Conservation (phyloP, 2,113 vertebrate genomes). For the Notechis scutatus region DNA sequence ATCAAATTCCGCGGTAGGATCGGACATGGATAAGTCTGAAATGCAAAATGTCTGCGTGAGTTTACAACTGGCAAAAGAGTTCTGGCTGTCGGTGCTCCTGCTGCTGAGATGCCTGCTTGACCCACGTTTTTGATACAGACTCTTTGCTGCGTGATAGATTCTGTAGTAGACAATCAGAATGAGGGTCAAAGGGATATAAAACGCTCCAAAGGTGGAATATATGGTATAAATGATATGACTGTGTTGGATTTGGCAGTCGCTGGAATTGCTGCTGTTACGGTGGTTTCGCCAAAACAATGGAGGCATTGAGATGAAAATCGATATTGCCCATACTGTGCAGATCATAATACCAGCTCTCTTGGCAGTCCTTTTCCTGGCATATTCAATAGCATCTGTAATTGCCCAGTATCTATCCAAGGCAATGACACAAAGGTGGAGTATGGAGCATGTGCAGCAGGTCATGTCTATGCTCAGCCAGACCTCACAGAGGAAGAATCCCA, state of each 20-base stretch:
- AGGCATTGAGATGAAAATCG: slow-evolving; percentile 83
- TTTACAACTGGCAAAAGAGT: slow-evolving; percentile 79
- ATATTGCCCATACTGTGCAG: slow-evolving; percentile 79
- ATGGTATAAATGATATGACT: slow-evolving; percentile 86
- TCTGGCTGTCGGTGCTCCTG: slow-evolving; percentile 81
- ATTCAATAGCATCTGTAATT: slow-evolving; percentile 86
- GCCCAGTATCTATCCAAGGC: slow-evolving; percentile 91
- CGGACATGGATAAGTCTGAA: slow-evolving; percentile 79
- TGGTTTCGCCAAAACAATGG: slow-evolving; percentile 85
- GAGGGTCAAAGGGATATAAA: slow-evolving; percentile 86
- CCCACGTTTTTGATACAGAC: slow-evolving; percentile 85
- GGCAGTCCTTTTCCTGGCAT: slow-evolving; percentile 79
- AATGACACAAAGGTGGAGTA: slow-evolving; percentile 87
- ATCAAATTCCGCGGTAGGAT: slow-evolving; percentile 74
- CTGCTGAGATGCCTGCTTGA: slow-evolving; percentile 83
- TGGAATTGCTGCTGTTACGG: slow-evolving; percentile 52
- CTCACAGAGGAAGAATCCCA: slow-evolving; percentile 84
- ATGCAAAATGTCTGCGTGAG: slow-evolving; percentile 80
- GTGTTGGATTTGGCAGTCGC: slow-evolving; percentile 80
- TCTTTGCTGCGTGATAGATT: slow-evolving; percentile 85
- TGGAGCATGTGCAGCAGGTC: slow-evolving; percentile 91
- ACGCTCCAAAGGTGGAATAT: slow-evolving; percentile 85
- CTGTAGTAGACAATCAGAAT: slow-evolving; percentile 88
- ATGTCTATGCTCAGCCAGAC: slow-evolving; percentile 88
- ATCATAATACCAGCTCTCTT: slow-evolving; percentile 80